phyloP scores from a whole-genome alignment of 2,113 vertebrate genomes.

The Hyperopisus bebe region DNA sequence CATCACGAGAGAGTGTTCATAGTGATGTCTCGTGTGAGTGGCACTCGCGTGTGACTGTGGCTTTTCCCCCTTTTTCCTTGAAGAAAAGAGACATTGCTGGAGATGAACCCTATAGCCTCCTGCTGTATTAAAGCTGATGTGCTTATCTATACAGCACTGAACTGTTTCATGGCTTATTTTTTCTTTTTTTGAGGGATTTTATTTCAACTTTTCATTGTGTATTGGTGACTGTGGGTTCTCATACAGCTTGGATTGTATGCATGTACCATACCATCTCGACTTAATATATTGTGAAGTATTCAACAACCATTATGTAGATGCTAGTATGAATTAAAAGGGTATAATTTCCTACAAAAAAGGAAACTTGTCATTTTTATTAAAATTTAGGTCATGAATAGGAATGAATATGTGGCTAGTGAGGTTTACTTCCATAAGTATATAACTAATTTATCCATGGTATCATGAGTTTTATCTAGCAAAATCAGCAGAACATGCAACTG shows the following conservation, averaged over 20 bases:
- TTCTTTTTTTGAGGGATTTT: conserved; percentile 4
- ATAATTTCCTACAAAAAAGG: conserved; percentile 90
- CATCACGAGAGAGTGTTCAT: conserved; percentile 41
- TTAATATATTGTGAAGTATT: conserved; percentile 99
- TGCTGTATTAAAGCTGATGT: conserved; percentile 82
- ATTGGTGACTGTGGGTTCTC: conserved; percentile 99
- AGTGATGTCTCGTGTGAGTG: neutral
- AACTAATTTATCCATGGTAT: too few species aligned
- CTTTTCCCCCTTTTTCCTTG: conserved; percentile 19
- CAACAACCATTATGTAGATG: conserved; percentile 99
- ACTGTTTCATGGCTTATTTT: conserved; percentile 73
- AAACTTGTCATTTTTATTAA: conserved; percentile 15
- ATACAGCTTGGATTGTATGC: conserved; percentile 99
- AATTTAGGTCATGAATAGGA: neutral
- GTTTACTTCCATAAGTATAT: neutral
- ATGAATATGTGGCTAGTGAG: neutral
- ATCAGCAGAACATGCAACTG: too few species aligned
- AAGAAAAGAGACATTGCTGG: conserved; percentile 71
- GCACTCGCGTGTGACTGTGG: conserved; percentile 22
- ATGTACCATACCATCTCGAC: conserved; percentile 99
- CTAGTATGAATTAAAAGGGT: conserved; percentile 98
- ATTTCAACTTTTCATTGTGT: conserved; percentile 73
- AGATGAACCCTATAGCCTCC: conserved; percentile 66
- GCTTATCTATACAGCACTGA: conserved; percentile 73
- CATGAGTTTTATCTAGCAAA: too few species aligned